Evolutionary conservation across 2,888 invertebrate genomes (phyloP), one percentile per base, ranked within the genome.

Genomic region (Xylocampa areola): DNA sequence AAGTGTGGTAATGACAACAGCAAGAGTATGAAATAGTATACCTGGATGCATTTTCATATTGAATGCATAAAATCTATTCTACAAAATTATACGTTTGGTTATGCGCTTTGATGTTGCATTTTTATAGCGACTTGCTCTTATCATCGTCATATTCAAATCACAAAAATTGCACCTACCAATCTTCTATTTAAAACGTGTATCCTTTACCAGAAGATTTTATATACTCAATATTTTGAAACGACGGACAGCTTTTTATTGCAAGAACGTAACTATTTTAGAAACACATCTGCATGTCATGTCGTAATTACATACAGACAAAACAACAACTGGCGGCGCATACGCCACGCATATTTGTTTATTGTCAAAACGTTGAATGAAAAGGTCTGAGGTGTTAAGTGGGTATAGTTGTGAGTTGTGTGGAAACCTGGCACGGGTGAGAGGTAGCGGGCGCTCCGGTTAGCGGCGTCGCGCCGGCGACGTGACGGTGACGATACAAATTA

Each of bases 401-500:
- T 41, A 62, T 57, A 50, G 54, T 41, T 69, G 59, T 65, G 59
- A 51, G 51, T 64, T 71, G 69, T 73, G 70, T 71, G 53, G 41
- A 55, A 58, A 67, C 59, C 67, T 60, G 64, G 69, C 68, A 32
- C 52, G 68, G 64, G 68, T 66, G 73, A 63, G 64, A 69, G 75
- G 77, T 76, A 74, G 76, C 73, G 69, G 68, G 65, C 75, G 58
- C 68, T 73, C 52, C 60, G 65, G 75, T 72, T 68, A 65, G 57
- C 55, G 58, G 44, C 67, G 58, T 50, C 52, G 33, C 47, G 59
- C 36, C 36, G 40, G 50, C 40, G 65, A 73, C 75, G 66, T 74
- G 76, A 76, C 72, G 63, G 74, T 79, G 80, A 80, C 77, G 67
- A 60, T 74, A 81, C 84, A 86, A 83, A 87, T 85, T 84, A 82